Evolutionary conservation across 2,888 invertebrate species (phyloP).

Genomic region (Frankliniella fusca): DNA sequence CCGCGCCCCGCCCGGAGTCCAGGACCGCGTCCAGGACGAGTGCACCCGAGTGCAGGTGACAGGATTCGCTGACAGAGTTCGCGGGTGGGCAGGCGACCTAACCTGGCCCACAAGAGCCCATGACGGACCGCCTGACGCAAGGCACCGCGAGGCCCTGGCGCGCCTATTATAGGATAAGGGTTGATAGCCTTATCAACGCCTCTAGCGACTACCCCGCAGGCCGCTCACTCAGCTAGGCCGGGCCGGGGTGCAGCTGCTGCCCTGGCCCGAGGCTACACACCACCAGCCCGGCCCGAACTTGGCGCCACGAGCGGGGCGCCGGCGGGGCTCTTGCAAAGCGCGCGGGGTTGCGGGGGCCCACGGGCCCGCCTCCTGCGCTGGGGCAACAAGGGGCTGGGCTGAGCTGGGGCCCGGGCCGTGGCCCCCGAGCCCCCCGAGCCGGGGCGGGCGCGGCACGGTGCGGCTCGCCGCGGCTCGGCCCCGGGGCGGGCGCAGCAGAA

Average conservation of each 20-base stretch:
- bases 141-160: background rate
- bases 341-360: background rate
- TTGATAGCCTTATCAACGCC: too few species aligned
- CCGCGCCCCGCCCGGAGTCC: background rate
- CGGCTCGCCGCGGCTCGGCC: background rate
- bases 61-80: background rate
- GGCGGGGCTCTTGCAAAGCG: too few species aligned
- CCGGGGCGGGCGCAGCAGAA: conserved; percentile 14
- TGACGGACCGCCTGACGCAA: background rate
- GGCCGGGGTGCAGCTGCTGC: too few species aligned
- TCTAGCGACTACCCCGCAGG: too few species aligned
- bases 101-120: background rate
- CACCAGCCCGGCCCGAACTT: background rate
- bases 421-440: background rate
- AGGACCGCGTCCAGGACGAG: too few species aligned
- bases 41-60: background rate
- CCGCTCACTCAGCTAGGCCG: background rate
- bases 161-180: background rate
- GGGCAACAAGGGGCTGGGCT: background rate
- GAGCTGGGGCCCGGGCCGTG: background rate
- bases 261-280: too few species aligned
- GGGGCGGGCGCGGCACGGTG: background rate
- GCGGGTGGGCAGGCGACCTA: background rate
- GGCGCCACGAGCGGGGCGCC: background rate
- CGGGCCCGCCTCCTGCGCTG: background rate